phyloP scores from a whole-genome alignment of 2,888 invertebrate species.

The Oxyscelio sp. region DNA sequence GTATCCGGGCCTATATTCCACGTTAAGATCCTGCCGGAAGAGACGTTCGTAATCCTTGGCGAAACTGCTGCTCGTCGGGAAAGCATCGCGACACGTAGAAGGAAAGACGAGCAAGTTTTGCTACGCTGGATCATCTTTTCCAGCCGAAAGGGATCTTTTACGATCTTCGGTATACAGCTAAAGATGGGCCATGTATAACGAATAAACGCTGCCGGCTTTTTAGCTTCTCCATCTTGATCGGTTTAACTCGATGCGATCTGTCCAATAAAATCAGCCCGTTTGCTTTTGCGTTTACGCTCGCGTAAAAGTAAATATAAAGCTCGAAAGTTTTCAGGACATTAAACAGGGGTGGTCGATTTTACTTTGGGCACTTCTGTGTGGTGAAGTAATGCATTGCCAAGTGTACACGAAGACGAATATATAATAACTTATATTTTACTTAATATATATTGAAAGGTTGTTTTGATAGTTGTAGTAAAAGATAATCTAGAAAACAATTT shows the following conservation, averaged over 20 bases:
- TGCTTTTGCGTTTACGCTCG: conserved; percentile 85
- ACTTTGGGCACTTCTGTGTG: too few species aligned
- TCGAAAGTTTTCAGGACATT: conserved; percentile 85
- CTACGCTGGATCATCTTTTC: conserved; percentile 50
- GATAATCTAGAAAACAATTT: too few species aligned
- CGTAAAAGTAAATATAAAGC: conserved; percentile 87
- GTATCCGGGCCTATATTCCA: conserved; percentile 65
- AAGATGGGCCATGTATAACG: conserved; percentile 79
- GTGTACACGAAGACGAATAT: too few species aligned
- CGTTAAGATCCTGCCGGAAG: conserved; percentile 74
- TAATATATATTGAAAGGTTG: too few species aligned
- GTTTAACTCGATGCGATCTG: conserved; percentile 84
- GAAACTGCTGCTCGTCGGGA: conserved; percentile 73
- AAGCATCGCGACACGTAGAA: conserved; percentile 64
- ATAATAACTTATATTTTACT: too few species aligned
- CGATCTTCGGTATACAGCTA: conserved; percentile 80
- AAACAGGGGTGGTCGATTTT: conserved; percentile 79
- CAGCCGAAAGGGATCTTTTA: conserved; percentile 81
- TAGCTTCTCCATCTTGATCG: conserved; percentile 87
- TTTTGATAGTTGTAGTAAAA: too few species aligned
- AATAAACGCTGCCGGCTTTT: conserved; percentile 85
- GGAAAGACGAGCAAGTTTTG: conserved; percentile 76
- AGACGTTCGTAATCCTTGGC: conserved; percentile 74
- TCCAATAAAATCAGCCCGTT: conserved; percentile 85
- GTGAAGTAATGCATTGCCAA: too few species aligned